Evolutionary conservation across 1,140 invertebrate genomes (phyloP).

Genomic region (Drosophila hydei): DNA sequence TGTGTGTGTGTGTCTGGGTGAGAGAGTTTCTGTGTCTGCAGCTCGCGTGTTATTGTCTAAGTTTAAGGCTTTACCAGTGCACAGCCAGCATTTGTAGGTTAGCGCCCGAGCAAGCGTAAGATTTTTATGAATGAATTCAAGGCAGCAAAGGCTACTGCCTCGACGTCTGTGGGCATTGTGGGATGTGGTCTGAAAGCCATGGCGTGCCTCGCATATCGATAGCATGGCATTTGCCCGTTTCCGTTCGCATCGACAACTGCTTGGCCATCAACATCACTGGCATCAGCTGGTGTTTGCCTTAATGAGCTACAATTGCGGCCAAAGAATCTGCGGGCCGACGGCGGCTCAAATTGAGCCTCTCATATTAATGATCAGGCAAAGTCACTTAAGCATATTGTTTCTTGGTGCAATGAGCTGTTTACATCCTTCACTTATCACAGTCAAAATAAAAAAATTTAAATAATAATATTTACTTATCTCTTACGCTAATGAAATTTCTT

Average conservation of each 20-base stretch:
- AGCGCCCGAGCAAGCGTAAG: conserved; percentile 32
- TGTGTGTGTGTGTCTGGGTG: conserved; percentile 10
- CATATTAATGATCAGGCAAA: conserved; percentile 6
- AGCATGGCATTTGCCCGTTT: conserved; percentile 13
- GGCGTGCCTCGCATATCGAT: conserved; percentile 68
- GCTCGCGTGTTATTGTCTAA: conserved; percentile 35
- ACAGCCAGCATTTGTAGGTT: conserved; percentile 19
- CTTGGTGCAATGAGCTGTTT: not conserved
- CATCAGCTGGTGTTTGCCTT: conserved; percentile 50
- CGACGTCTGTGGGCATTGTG: conserved; percentile 36
- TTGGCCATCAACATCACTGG: conserved; percentile 14
- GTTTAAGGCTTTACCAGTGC: conserved; percentile 55
- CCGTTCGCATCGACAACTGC: conserved; percentile 8
- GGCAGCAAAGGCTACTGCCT: conserved; percentile 17
- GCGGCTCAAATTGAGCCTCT: not conserved
- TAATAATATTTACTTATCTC: too few species aligned
- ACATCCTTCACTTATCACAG: too few species aligned
- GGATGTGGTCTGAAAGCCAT: conserved; percentile 36
- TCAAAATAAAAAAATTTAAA: too few species aligned
- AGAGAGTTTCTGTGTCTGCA: not conserved
- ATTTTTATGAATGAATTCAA: conserved; percentile 73
- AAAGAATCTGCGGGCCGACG: conserved; percentile 1
- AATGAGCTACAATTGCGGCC: conserved; percentile 49
- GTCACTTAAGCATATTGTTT: not conserved
- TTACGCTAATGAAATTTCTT: too few species aligned